phyloP scores from a whole-genome alignment of 2,888 invertebrate species.

The Dysmachus trigonus region DNA sequence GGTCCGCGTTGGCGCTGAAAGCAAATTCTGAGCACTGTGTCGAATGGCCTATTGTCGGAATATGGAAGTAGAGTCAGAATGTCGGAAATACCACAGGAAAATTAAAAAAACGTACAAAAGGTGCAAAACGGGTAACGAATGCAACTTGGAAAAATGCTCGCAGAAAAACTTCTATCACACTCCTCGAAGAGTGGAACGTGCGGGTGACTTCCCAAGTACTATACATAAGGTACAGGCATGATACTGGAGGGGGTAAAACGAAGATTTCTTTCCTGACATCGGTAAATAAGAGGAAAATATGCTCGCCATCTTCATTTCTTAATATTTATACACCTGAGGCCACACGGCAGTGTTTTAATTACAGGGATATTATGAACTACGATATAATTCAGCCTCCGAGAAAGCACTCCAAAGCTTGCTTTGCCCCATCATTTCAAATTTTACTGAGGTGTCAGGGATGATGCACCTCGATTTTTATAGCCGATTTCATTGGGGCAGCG shows the following conservation, averaged over 20 bases:
- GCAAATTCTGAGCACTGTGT: constrained; percentile 12
- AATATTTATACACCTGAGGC: constrained; percentile 19
- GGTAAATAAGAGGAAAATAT: constrained; percentile 32
- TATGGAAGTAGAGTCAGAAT: constrained; percentile 45
- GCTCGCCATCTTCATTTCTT: constrained; percentile 28
- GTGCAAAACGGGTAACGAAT: constrained; percentile 45
- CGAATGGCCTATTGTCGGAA: constrained; percentile 28
- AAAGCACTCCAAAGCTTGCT: not conserved
- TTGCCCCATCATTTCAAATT: not conserved
- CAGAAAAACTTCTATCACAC: constrained; percentile 29
- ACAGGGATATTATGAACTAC: constrained; percentile 7
- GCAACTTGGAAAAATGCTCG: constrained; percentile 7
- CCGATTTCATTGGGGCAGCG: not conserved
- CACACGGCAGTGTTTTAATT: constrained; percentile 6
- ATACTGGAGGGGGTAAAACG: not conserved
- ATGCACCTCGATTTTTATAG: not conserved
- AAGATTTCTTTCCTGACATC: constrained; percentile 1
- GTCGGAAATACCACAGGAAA: constrained; percentile 51
- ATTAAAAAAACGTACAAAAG: constrained; percentile 51
- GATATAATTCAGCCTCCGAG: not conserved
- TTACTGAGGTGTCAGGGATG: not conserved
- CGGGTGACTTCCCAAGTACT: not conserved
- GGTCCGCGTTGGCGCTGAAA: not conserved
- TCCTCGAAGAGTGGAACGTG: not conserved
- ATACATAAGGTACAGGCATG: constrained; percentile 2